Base-by-base conservation (phyloP, 1,140 invertebrate genomes). In the Callitettix versicolor region DNA sequence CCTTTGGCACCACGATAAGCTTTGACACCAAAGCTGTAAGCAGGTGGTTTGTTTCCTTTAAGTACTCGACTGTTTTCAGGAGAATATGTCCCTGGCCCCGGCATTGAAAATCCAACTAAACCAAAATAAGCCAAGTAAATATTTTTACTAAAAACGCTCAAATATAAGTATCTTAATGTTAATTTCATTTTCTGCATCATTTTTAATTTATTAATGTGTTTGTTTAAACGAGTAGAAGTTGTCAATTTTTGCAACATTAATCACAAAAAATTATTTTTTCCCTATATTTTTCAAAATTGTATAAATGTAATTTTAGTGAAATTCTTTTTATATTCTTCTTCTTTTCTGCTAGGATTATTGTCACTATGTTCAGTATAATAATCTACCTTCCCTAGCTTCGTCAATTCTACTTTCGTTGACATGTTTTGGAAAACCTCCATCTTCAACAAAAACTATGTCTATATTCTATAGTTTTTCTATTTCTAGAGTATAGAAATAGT, bases 41-140 rank as follows among this genome's bases (percentile, higher is more conserved):
- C 67, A 1, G 77, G 76, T 6, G 70, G 65, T 30, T 30, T 30
- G 1, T 64, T 66, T 11, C 70, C 69, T 43, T 68, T 72, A 60
- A 73, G 72, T 26, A 68, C 67, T 1, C 73, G 73, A 33, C 67
- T 71, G 21, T 67, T 62, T 56, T 76, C 72, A 1, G 74, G 69
- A 47, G 70, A 68, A 60, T 79, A 76, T 9, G 73, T 70, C 4
- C 73, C 79, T 1, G 79, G 79, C 0, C 79, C 79, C 3, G 79
- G 79, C 14, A 64, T 61, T 50, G 60, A 55, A 53, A 65, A 64
- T 7, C 38, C 15, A 43, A 44, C 67, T 67, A 56, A 42, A 65
- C 60, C 48, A 41, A 52, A 38, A 14, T 9, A 34, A 22, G 36
- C 18, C 17, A 21, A 44, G n/a, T n/a, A n/a, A n/a, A n/a, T n/a